Base-by-base conservation (phyloP, 2,888 invertebrate genomes). In the Polymixis lichenea region DNA sequence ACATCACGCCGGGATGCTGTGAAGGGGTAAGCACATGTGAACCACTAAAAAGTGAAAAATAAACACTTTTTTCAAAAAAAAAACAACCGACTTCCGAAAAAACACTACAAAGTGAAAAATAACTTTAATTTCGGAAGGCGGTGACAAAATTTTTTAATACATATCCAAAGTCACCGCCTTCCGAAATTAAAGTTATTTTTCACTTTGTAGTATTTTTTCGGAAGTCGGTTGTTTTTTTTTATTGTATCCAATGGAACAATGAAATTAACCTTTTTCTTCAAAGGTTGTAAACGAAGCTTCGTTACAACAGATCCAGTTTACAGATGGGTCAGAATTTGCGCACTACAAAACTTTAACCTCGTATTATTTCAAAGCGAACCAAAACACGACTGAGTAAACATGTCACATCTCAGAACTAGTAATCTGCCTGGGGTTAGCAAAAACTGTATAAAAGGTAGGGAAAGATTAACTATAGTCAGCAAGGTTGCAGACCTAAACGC, bases 321-420 rank as follows among this genome's bases (percentile, higher is more conserved):
- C 15, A 38, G 38, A 15, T 38, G 3, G 38, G 65, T 28, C 9
- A 15, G 28, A 25, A 51, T 28, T 19, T 1, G 15, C 19, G 49
- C 13, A 1, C 4, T 19, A 28, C 7, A 8, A 49, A 5, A 32
- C 9, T 15, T 66, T 51, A 22, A 15, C 28, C 6, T 25, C 46
- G 17, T n/a, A 32, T 46, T 32, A 60, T 22, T 22, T 60, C 8
- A 6, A 66, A 51, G 2, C 0, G 13, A 73, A 25, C 38, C 32
- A 32, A 46, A 11, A 25, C 19, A 25, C 2, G 25, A 25, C 22
- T 49, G 17, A 6, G 13, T 43, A 60, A 74, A 28, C 17, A 60
- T 74, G 28, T n/a, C 74, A 51, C 60, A 9, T n/a, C 15, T 51
- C 19, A 74, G 13, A 74, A 13, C 58, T 38, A 1, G 38, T 46